A percentile compares a stretch with the other conserved stretches of the same genome.
These are phyloP conservation scores for Peromyscus californicus DNA, from an alignment of 2,113 vertebrate genomes.

Conservation along the genomic window DNA sequence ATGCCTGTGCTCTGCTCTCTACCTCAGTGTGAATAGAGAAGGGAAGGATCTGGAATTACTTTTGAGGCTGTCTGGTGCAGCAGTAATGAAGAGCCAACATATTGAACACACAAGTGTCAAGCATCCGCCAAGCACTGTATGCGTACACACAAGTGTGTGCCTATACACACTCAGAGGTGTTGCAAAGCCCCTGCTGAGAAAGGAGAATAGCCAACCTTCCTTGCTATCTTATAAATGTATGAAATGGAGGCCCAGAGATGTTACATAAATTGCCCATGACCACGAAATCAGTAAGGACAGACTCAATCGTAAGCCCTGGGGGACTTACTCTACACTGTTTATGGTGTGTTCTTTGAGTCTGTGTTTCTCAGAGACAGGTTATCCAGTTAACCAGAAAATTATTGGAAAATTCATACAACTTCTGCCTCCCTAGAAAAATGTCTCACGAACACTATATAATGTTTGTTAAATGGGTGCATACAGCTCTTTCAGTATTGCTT, in stretches of 20 bases:
- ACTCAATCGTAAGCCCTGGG: background rate
- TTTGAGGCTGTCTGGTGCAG: background rate
- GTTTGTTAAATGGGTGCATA: background rate
- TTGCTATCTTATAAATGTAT: background rate
- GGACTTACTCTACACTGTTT: background rate
- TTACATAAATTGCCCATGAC: background rate
- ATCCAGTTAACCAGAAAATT: background rate
- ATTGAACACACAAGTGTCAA: background rate
- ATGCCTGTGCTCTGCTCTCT: background rate
- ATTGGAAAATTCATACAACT: background rate
- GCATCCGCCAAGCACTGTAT: background rate
- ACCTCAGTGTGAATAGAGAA: background rate
- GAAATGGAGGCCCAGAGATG: constrained; percentile 21
- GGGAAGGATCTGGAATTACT: background rate
- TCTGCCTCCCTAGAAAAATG: background rate
- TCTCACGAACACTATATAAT: background rate
- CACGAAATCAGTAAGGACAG: background rate
- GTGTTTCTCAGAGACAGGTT: background rate
- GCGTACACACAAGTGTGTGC: background rate
- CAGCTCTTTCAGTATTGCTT: background rate
- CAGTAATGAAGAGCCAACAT: background rate
- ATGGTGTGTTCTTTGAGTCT: background rate
- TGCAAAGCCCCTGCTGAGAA: background rate
- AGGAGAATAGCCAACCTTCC: background rate
- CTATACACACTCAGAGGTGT: background rate